These are phyloP conservation scores for Microcebus murinus DNA, from an alignment of 2,113 vertebrate species.

Conservation along the genomic window DNA sequence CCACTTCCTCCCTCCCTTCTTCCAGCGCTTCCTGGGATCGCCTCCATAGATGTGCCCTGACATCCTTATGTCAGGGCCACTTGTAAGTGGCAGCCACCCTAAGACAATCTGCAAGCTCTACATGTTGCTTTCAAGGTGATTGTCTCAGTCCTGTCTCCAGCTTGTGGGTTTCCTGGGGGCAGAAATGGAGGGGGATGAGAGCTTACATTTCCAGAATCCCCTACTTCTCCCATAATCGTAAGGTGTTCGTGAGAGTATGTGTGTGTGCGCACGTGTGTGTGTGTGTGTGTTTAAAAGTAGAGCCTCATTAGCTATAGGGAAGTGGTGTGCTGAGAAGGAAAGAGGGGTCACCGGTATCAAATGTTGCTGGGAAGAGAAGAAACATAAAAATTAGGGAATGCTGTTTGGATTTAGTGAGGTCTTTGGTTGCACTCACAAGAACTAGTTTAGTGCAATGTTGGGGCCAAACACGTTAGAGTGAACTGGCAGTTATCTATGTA, in stretches of 20 bases:
- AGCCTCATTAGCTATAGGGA: neutral
- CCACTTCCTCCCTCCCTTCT: neutral
- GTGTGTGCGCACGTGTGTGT: neutral
- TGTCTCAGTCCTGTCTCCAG: neutral
- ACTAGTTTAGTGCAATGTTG: neutral
- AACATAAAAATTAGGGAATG: neutral
- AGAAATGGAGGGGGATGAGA: neutral
- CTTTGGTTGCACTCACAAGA: neutral
- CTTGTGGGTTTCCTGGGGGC: neutral
- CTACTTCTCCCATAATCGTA: neutral
- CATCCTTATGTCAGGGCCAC: neutral
- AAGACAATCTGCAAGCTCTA: neutral
- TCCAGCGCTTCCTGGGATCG: neutral
- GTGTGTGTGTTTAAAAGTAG: neutral
- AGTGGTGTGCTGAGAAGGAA: neutral
- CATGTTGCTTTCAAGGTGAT: neutral
- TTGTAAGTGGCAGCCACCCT: neutral
- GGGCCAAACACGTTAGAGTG: neutral
- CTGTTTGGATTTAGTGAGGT: neutral
- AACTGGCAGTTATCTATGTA: slow-evolving; percentile 1
- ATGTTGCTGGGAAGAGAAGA: neutral
- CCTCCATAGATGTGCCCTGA: neutral
- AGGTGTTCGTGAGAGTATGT: neutral
- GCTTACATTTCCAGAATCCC: neutral
- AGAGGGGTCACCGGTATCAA: neutral